Evolutionary conservation across 2,888 invertebrate species (phyloP), one percentile per base, ranked within the genome.

Genomic region (Candidula unifasciata): DNA sequence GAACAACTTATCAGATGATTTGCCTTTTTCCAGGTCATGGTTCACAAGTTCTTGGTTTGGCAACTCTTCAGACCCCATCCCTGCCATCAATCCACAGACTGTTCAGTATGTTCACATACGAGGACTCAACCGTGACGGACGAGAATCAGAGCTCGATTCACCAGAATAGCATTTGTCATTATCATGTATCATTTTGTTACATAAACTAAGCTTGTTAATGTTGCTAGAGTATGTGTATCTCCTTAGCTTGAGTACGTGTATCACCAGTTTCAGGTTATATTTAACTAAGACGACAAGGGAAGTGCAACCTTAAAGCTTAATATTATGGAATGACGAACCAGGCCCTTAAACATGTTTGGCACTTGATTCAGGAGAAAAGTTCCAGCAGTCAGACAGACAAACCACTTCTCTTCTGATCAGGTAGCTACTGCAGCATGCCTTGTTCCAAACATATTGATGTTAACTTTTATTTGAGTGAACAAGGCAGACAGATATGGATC

Each of bases 21-120:
- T 27, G 21, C 0, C 16, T 27, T 27, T 82, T 3, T 2, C 37
- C 80, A 84, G 84, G 33, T 84, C 84, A 21, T 93, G 92, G 91
- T 89, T 85, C 57, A 73, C 73, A 24, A 89, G 91, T 30, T 88
- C 90, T 16, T 93, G 92, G 91, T 85, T 87, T 66, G 91, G 91
- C 44, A 87, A 89, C 27, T 83, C 86, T n/a, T 86, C 87, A 2
- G 88, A 87, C 27, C 87, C 90, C 27, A 88, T 88, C 24, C 85
- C 90, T 57, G 89, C 90, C 74, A 90, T 90, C 83, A 91, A 89
- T 73, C 92, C 91, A 60, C 93, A 93, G 84, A 92, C 92, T n/a
- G 92, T 94, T 64, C 94, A 94, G 91, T 94, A 94, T 88, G 94
- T 94, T 82, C 94, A 94, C 88, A 94, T 94, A 88, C 92, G 94